These are phyloP conservation scores for Channa argus DNA, from an alignment of 2,113 vertebrate genomes.

Conservation along the genomic window DNA sequence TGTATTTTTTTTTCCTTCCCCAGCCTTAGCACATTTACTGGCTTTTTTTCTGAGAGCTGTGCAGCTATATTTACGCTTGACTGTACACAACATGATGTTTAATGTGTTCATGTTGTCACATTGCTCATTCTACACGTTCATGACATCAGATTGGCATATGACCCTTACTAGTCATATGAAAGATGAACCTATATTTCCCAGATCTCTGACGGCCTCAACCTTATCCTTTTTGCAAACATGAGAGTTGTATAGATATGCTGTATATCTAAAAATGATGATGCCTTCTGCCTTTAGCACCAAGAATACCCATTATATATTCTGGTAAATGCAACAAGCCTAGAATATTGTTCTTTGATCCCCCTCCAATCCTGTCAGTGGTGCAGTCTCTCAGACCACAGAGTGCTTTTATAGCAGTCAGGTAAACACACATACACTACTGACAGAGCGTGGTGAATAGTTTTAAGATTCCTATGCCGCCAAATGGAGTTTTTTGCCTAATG, in stretches of 20 bases:
- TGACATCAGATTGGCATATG: constrained; percentile 22
- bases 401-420: constrained; percentile 42
- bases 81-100: background rate
- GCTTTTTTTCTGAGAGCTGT: background rate
- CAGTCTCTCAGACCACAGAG: constrained; percentile 11
- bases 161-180: constrained; percentile 36
- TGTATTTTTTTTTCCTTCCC: too few species aligned
- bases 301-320: background rate
- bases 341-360: background rate
- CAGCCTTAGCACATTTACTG: too few species aligned
- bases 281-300: background rate
- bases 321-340: background rate
- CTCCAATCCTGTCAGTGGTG: background rate
- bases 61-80: background rate
- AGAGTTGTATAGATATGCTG: background rate
- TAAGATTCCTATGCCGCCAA: constrained; percentile 31
- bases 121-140: background rate
- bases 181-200: background rate
- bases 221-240: background rate
- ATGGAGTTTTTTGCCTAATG: constrained; percentile 40
- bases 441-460: constrained; percentile 60
- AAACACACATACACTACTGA: constrained; percentile 18
- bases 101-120: constrained; percentile 8
- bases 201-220: background rate
- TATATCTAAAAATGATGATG: background rate